Percentiles rank a stretch among this genome's conserved stretches.
Evolutionary conservation across 2,113 vertebrate species (phyloP).

Genomic region (Marmota flaviventris): DNA sequence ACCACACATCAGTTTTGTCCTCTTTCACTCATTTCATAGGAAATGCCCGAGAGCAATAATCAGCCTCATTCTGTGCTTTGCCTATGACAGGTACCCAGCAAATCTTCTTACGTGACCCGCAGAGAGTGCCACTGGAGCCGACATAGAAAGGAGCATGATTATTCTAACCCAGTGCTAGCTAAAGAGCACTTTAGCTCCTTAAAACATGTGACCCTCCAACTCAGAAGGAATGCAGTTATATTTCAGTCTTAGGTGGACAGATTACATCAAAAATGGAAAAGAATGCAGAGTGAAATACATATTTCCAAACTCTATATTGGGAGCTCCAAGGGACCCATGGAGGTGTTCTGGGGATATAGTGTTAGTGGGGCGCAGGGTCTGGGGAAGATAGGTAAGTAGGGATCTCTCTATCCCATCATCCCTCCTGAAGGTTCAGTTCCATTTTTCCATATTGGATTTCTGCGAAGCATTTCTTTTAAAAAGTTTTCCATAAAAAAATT

Average conservation of each 20-base stretch:
- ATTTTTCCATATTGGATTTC: not conserved
- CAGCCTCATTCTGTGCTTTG: not conserved
- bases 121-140: not conserved
- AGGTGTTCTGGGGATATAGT: not conserved
- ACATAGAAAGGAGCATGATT: not conserved
- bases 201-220: not conserved
- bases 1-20: not conserved
- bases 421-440: not conserved
- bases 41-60: not conserved
- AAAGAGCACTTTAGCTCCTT: not conserved
- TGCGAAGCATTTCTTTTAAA: not conserved
- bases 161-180: not conserved
- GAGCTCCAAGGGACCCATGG: not conserved
- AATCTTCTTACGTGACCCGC: not conserved
- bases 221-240: not conserved
- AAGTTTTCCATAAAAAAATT: not conserved
- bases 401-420: not conserved
- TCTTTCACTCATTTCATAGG: not conserved
- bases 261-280: not conserved
- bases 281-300: not conserved
- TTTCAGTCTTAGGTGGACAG: not conserved
- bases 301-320: not conserved
- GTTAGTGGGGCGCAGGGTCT: not conserved
- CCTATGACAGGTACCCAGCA: not conserved
- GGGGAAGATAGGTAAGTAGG: rapidly evolving